phyloP scores from a whole-genome alignment of 2,113 vertebrate species.

The Ageneiosus marmoratus region DNA sequence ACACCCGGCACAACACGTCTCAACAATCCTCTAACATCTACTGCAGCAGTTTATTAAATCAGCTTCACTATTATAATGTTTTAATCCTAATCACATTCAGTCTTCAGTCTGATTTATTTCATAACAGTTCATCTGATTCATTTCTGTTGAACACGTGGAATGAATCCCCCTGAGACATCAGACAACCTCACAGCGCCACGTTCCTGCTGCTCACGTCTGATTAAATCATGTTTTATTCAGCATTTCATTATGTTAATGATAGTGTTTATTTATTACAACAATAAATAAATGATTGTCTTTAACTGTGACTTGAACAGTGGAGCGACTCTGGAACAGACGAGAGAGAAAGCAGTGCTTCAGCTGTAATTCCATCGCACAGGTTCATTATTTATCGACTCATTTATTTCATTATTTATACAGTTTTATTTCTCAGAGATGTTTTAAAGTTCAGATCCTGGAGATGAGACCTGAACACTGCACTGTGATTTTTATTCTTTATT shows the following conservation, averaged over 20 bases:
- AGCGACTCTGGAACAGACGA: neutral
- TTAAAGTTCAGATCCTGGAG: neutral
- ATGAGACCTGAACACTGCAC: neutral
- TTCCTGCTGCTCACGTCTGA: neutral
- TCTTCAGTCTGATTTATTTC: neutral
- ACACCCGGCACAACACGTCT: too few relatives aligned
- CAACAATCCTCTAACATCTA: too few relatives aligned
- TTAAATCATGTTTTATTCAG: neutral
- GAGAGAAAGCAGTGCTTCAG: neutral
- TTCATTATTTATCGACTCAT: rapidly evolving
- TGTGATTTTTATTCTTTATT: too few relatives aligned
- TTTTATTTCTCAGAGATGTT: too few relatives aligned
- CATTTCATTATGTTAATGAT: neutral
- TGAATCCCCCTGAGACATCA: neutral
- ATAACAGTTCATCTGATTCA: neutral
- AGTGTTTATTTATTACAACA: neutral
- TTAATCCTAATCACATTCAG: neutral
- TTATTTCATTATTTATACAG: too few relatives aligned
- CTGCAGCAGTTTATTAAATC: neutral
- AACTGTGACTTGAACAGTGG: neutral
- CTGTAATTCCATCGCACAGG: neutral
- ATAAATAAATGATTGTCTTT: neutral
- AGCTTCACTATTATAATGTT: neutral
- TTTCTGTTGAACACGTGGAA: neutral
- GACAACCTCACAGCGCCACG: neutral